phyloP scores from a whole-genome alignment of 2,797 vertebrate species.

The Poecilia picta region DNA sequence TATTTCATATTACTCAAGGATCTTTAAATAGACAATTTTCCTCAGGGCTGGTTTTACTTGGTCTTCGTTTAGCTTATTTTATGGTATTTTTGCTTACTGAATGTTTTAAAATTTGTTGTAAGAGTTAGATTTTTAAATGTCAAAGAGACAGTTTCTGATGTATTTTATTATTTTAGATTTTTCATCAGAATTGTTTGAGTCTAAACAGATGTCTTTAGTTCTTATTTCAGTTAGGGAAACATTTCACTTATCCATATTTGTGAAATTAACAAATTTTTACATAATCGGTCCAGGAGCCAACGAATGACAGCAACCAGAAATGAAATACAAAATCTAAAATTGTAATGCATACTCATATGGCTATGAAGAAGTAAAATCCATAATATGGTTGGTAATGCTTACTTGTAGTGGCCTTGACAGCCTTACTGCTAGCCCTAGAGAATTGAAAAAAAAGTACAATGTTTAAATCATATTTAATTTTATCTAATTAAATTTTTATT shows the following conservation, averaged over 20 bases:
- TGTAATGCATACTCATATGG: no score
- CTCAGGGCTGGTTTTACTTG: background rate
- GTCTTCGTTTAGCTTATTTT: background rate
- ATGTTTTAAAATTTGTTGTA: background rate
- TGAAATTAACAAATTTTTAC: no score
- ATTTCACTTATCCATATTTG: background rate
- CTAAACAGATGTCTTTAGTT: background rate
- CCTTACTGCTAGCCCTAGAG: no score
- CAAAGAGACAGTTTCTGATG: background rate
- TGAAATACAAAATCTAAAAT: no score
- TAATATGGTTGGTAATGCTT: background rate
- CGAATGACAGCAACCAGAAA: background rate
- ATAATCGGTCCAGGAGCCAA: no score
- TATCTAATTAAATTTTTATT: no score
- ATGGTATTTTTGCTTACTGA: background rate
- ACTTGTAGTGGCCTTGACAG: background rate
- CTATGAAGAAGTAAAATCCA: background rate
- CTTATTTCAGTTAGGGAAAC: background rate
- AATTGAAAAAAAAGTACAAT: no score
- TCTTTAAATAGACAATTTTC: slow-evolving; percentile 13
- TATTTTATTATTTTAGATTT: background rate
- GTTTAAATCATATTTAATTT: no score
- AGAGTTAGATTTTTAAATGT: background rate
- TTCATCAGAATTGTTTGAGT: background rate
- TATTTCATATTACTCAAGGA: background rate